phyloP scores from a whole-genome alignment of 2,888 invertebrate species.

The Tinea pellionella region DNA sequence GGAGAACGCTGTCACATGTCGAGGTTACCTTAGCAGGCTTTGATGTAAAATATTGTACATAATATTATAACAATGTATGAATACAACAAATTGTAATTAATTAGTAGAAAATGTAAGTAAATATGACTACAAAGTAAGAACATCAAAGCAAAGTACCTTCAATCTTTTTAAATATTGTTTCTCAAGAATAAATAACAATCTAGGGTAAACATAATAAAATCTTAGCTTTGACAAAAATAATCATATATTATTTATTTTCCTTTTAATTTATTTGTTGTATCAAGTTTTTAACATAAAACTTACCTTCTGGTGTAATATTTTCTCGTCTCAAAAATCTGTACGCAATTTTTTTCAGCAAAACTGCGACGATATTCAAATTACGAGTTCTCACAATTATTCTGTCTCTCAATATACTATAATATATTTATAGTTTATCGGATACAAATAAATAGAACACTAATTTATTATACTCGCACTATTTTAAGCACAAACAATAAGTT shows the following conservation, averaged over 20 bases:
- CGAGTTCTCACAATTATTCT: constrained; percentile 24
- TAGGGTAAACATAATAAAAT: neutral
- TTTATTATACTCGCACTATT: neutral
- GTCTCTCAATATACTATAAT: constrained; percentile 1
- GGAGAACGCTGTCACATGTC: too few species aligned
- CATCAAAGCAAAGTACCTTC: neutral
- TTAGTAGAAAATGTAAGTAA: neutral
- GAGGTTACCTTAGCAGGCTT: too few species aligned
- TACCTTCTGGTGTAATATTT: neutral
- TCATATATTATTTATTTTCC: neutral
- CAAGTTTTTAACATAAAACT: neutral
- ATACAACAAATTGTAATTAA: neutral
- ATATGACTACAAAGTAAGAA: neutral
- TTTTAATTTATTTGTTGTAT: neutral
- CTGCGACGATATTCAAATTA: constrained; percentile 58
- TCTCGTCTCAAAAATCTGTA: constrained; percentile 50
- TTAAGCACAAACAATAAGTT: neutral
- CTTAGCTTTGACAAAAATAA: neutral
- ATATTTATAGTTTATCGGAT: neutral
- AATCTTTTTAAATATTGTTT: neutral
- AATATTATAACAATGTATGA: neutral
- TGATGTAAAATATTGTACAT: too few species aligned
- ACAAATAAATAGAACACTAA: neutral
- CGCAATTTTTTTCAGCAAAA: constrained; percentile 57
- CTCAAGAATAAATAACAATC: neutral